These are phyloP conservation scores for Buphagus erythrorhynchus DNA, from an alignment of 2,797 vertebrate species.

Conservation along the genomic window DNA sequence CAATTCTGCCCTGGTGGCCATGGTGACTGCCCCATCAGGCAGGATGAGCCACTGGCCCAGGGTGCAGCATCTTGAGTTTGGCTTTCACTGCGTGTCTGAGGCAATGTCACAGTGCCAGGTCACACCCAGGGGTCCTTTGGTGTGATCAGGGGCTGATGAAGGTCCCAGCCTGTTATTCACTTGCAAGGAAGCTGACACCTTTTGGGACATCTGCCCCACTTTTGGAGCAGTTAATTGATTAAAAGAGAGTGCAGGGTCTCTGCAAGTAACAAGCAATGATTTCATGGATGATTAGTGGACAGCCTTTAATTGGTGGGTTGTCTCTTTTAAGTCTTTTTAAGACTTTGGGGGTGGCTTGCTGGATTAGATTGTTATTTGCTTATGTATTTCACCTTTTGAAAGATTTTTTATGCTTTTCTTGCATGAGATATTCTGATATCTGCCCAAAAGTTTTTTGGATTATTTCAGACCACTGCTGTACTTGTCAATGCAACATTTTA, in stretches of 20 bases:
- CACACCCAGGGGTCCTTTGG: neutral
- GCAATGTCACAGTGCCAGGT: neutral
- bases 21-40: fast-evolving
- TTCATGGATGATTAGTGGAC: neutral
- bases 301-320: neutral
- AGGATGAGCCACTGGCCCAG: fast-evolving
- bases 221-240: neutral
- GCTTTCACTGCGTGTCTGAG: neutral
- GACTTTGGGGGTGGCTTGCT: neutral
- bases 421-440: neutral
- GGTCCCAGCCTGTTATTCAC: neutral
- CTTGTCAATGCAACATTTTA: neutral
- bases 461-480: neutral
- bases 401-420: neutral
- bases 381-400: neutral
- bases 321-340: neutral
- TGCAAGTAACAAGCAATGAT: neutral
- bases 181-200: neutral
- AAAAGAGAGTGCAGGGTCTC: neutral
- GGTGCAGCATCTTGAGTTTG: fast-evolving
- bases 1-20: fast-evolving
- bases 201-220: neutral
- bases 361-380: neutral
- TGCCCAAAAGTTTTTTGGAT: neutral
- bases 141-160: neutral